A percentile compares a stretch with the other conserved stretches of the same genome.
Evolutionary conservation across 2,113 vertebrate species (phyloP).

Genomic region (Pluvianellus socialis): DNA sequence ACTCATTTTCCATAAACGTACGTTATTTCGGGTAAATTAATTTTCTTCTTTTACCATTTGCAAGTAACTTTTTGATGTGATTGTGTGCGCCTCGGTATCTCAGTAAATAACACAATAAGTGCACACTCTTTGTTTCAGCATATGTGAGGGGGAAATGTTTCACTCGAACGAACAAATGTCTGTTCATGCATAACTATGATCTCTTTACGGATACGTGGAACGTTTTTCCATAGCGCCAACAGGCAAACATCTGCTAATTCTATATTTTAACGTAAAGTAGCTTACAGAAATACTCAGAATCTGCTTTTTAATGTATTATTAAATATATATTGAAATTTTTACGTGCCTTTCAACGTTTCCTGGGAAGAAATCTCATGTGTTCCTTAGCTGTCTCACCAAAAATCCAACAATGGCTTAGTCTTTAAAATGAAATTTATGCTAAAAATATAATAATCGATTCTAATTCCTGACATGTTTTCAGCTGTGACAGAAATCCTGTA

Average conservation of each 20-base stretch:
- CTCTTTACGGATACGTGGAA: neutral
- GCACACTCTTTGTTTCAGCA: neutral
- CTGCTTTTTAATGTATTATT: neutral
- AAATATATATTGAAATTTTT: neutral
- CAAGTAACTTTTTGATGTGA: neutral
- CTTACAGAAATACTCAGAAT: neutral
- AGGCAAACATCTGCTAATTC: slow-evolving; percentile 27
- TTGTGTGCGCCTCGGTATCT: neutral
- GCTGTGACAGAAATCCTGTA: neutral
- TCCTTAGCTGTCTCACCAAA: neutral
- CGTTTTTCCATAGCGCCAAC: neutral
- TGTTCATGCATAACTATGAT: neutral
- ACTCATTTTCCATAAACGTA: neutral
- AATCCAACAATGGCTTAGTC: neutral
- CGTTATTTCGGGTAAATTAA: neutral
- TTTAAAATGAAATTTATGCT: neutral
- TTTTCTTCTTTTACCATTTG: neutral
- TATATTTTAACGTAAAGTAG: neutral
- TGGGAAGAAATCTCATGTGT: neutral
- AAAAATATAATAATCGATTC: neutral
- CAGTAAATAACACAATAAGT: neutral
- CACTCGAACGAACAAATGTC: slow-evolving; percentile 1
- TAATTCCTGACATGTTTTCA: neutral
- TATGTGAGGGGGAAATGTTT: neutral
- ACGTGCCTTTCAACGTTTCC: slow-evolving; percentile 55